Evolutionary conservation across 2,797 vertebrate species (phyloP).

Genomic region (Geotrypetes seraphini): DNA sequence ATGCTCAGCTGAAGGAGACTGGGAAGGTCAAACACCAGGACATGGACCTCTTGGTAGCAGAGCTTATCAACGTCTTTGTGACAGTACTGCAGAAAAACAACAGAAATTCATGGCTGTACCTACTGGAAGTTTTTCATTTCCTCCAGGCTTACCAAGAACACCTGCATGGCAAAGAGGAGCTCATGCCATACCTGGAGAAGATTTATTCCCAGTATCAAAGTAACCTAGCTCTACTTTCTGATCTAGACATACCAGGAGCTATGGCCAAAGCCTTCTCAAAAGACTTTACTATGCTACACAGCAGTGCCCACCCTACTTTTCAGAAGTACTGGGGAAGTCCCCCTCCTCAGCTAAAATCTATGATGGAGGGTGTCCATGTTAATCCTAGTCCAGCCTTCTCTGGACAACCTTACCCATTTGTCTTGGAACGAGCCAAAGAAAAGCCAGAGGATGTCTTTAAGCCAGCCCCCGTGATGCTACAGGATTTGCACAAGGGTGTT

Average conservation of each 20-base stretch:
- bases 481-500: constrained; percentile 46
- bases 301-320: background rate
- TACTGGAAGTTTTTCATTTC: constrained; percentile 28
- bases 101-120: constrained; percentile 24
- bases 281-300: constrained; percentile 16
- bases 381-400: background rate
- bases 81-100: constrained; percentile 8
- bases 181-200: constrained; percentile 30
- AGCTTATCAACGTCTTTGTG: constrained; percentile 17
- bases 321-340: background rate
- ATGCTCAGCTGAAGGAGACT: background rate
- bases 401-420: background rate
- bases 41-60: constrained; percentile 17
- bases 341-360: background rate
- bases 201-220: constrained; percentile 20
- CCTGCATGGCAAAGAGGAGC: constrained; percentile 9
- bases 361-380: background rate
- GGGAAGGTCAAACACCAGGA: background rate
- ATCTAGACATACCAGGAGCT: constrained; percentile 28
- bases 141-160: constrained; percentile 19
- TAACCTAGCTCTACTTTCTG: constrained; percentile 9
- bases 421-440: background rate
- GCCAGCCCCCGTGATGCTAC: constrained; percentile 20
- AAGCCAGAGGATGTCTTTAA: background rate
- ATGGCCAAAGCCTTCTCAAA: constrained; percentile 24